phyloP scores from a whole-genome alignment of 2,113 vertebrate genomes.

The Trochalopteron elliotii region DNA sequence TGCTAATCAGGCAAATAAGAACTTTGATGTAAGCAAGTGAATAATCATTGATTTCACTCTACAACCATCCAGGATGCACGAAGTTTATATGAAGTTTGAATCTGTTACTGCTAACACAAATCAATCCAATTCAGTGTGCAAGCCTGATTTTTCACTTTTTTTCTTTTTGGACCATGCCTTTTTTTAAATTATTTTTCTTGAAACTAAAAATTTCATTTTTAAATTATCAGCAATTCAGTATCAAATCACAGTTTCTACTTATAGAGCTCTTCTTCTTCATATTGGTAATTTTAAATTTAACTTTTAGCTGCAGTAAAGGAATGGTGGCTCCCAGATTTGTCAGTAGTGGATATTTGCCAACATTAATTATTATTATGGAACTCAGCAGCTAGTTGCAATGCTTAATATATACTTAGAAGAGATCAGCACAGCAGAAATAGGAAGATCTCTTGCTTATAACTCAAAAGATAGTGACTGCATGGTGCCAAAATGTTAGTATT shows the following conservation, averaged over 20 bases:
- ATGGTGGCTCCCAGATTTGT: neutral
- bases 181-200: neutral
- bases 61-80: neutral
- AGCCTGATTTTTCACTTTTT: neutral
- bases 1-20: neutral
- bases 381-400: neutral
- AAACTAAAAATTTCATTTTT: neutral
- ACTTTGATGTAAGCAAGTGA: neutral
- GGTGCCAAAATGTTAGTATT: neutral
- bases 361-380: neutral
- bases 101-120: neutral
- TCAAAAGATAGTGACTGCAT: neutral
- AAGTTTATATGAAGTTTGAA: neutral
- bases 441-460: neutral
- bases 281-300: neutral
- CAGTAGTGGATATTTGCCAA: neutral
- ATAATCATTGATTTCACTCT: neutral
- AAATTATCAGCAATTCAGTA: neutral
- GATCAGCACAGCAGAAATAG: neutral
- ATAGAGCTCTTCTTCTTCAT: neutral
- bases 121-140: neutral
- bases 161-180: neutral
- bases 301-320: neutral
- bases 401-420: neutral
- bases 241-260: neutral